Evolutionary conservation across 2,113 vertebrate species (phyloP), one percentile per base, ranked within the genome.

Genomic region (Hippocampus zosterae): DNA sequence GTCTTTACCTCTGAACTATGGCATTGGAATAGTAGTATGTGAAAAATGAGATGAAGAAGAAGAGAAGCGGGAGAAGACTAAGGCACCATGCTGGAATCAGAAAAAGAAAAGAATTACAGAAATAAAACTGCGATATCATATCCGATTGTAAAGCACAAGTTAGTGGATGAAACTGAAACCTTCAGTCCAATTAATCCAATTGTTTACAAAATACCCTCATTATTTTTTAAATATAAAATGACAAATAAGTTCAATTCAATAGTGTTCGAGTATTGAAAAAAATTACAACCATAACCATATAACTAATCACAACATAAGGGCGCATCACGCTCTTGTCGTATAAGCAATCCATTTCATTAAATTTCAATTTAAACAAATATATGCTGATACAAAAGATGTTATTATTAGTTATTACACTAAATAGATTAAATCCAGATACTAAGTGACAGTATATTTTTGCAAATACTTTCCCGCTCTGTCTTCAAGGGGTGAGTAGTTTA

Each of bases 1-100:
- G 63, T 68, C 55, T 74, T 89, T 86, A 93, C 92, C 91, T 91
- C 57, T 86, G 83, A 53, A 89, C 60, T 75, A 89, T 82, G 68
- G 74, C 41, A 60, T 89, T 77, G 66, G 83, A 88, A 66, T 59
- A 90, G 85, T 89, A 91, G 80, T 88, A 92, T 40, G 78, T 85
- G 78, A 86, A 57, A 68, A 90, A 87, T 68, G 78, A 84, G 81
- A 90, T 59, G 73, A 91, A 86, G 77, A 91, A 74, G 59, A 92
- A 40, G 71, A 90, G 73, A 61, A 88, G 37, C 15, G 84, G 87
- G 59, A 90, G 41, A 82, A 91, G 82, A 79, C 87, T 87, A 56
- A 89, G 78, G 79, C 85, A 89, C 89, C 88, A 91, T 88, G 81
- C 92, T 93, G 73, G 23, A 75, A 68, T 48, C 65, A 73, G 56